phyloP scores from a whole-genome alignment of 1,140 invertebrate genomes.

The Prorops nasuta region DNA sequence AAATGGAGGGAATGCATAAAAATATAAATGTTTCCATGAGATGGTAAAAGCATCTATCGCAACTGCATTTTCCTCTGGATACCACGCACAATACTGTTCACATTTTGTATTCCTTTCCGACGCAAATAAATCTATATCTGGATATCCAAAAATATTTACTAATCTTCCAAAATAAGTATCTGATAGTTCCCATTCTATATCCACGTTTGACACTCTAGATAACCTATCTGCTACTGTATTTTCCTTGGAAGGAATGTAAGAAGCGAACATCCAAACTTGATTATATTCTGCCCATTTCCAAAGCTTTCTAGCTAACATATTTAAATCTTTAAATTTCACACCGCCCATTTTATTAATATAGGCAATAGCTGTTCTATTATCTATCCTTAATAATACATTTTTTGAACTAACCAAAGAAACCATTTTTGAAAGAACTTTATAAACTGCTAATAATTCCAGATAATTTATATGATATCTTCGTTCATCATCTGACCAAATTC shows the following conservation, averaged over 20 bases:
- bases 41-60: conserved; percentile 14
- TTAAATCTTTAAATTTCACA: too few species aligned
- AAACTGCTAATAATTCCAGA: conserved; percentile 35
- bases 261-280: too few species aligned
- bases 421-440: conserved; percentile 32
- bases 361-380: conserved; percentile 28
- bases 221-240: conserved; percentile 25
- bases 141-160: conserved; percentile 22
- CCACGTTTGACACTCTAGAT: conserved; percentile 21
- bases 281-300: conserved; percentile 26
- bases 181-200: conserved; percentile 21
- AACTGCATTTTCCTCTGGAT: conserved; percentile 16
- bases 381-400: conserved; percentile 24
- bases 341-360: too few species aligned
- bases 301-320: too few species aligned
- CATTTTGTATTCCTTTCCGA: conserved; percentile 25
- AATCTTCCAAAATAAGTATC: conserved; percentile 11
- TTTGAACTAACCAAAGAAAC: too few species aligned
- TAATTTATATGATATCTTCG: conserved; percentile 37
- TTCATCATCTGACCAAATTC: conserved; percentile 9
- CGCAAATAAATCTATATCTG: conserved; percentile 31
- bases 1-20: conserved; percentile 10
- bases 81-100: conserved; percentile 24
- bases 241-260: too few species aligned
- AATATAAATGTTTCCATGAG: conserved; percentile 3